Conservation (phyloP, 2,797 vertebrate genomes). For the Sebastes itinus region DNA sequence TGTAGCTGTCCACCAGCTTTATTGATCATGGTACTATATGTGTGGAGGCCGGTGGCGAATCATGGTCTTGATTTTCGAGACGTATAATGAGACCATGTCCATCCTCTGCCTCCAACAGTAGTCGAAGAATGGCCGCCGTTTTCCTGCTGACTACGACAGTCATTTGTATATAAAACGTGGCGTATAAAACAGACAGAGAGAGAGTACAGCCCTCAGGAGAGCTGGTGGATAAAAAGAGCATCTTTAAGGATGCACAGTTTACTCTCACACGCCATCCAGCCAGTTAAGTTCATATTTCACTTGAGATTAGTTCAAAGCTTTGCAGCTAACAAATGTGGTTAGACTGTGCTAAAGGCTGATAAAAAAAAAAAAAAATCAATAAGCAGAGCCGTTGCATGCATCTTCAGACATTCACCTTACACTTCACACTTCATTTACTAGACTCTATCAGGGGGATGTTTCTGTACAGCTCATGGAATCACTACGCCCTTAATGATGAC, state of each 20-base stretch:
- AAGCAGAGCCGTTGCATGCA: not conserved
- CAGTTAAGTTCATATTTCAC: not conserved
- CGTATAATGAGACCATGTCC: not conserved
- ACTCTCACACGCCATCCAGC: not conserved
- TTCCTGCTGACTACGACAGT: slow-evolving; percentile 12
- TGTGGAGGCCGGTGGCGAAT: not conserved
- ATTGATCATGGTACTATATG: not conserved
- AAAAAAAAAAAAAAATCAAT: not conserved
- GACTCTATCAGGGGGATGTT: not conserved
- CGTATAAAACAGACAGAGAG: not conserved
- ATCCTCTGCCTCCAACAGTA: not conserved
- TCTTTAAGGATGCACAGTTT: not conserved
- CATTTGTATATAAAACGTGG: not conserved
- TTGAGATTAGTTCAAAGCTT: not conserved
- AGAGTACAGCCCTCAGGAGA: not conserved
- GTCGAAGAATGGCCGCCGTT: not conserved
- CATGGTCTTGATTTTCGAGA: not conserved
- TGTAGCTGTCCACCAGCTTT: not conserved
- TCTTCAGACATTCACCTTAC: not conserved
- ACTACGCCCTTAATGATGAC: not conserved
- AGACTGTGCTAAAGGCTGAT: not conserved
- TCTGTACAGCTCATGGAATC: not conserved
- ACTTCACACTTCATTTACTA: not conserved
- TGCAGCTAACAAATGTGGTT: not conserved
- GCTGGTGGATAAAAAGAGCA: slow-evolving; percentile 1